Evolutionary conservation across 2,797 vertebrate genomes (phyloP), one percentile per base, ranked within the genome.

Genomic region (Enteromius treurensis): DNA sequence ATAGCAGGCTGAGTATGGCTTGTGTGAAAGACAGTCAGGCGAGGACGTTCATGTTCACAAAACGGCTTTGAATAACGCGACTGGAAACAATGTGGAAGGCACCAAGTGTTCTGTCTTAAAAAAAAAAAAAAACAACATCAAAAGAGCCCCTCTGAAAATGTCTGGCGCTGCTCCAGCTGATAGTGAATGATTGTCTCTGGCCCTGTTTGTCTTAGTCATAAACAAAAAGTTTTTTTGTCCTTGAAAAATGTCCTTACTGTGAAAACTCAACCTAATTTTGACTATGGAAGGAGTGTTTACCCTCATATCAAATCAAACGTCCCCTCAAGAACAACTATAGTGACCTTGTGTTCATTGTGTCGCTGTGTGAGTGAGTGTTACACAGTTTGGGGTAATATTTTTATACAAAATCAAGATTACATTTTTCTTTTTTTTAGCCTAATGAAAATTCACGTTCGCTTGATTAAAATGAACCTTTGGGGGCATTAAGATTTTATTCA

Each of bases 1-100:
- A 77, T 84, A 88, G 75, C 86, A 87, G 88, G 23, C 79, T 75
- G 70, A 86, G 77, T 78, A 58, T 82, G 70, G 84, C 79, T 77
- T 70, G 3, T 53, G 23, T 23, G 26, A 11, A 29, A 62, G 65
- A 53, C 8, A 67, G 62, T 67, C 26, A 34, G 42, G 29, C n/a
- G 79, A 74, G 67, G 23, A 10, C 11, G 37, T 34, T 53, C 19
- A 14, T 47, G 13, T 73, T 71, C 7, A 64, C 65, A 79, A 74
- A 70, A 55, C 67, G 11, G 21, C n/a, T 13, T 21, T 45, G 29
- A 32, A 73, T 69, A 68, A 71, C 23, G 21, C 2, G 4, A 10
- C 81, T 40, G 15, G 9, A 3, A 9, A 51, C 77, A 53, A 68
- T 47, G 69, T 49, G 13, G 40, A 71, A 47, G 40, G 23, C 68